Evolutionary conservation across 2,797 vertebrate species (phyloP).

Genomic region (Apogon hyalosoma): DNA sequence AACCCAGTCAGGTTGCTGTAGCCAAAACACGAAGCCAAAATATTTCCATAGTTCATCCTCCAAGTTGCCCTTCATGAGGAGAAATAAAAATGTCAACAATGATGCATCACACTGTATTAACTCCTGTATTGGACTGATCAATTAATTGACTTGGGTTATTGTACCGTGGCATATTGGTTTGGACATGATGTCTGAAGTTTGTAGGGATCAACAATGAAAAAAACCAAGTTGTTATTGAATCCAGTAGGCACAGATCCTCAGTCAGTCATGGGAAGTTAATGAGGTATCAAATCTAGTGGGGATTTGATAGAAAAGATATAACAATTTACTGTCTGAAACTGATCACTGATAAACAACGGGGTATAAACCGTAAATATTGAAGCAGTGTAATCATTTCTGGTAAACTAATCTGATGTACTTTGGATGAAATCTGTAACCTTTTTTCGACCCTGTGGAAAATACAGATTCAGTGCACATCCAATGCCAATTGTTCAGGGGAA

Average conservation of each 20-base stretch:
- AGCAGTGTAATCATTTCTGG: conserved; percentile 6
- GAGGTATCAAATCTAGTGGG: conserved; percentile 2
- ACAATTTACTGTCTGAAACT: conserved; percentile 2
- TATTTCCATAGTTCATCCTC: neutral
- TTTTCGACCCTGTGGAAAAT: conserved; percentile 15
- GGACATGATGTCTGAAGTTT: conserved; percentile 15
- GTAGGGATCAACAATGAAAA: conserved; percentile 8
- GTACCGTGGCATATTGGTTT: neutral
- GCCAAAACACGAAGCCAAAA: conserved; percentile 23
- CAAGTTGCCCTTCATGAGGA: neutral
- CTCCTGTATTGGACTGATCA: conserved; percentile 21
- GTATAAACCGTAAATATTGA: neutral
- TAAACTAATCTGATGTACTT: conserved; percentile 25
- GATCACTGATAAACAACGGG: neutral
- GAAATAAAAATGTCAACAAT: conserved; percentile 28
- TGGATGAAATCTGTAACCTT: conserved; percentile 9
- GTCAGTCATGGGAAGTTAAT: conserved; percentile 22
- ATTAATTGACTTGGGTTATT: conserved; percentile 26
- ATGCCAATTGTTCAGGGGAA: conserved; percentile 43
- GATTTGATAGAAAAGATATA: conserved; percentile 4
- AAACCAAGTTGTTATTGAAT: conserved; percentile 1
- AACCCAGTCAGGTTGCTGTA: conserved; percentile 18
- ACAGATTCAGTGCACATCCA: conserved; percentile 32
- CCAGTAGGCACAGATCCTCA: neutral
- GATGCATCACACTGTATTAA: conserved; percentile 38